Conservation (phyloP, 2,113 vertebrate genomes). For the Macaca fascicularis region T2T-MFA8v1.1 NC_088386.1:93672501-93673000, state of each 20-base stretch:
- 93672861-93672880: conserved; percentile 33
- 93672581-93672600: background rate
- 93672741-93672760: background rate
- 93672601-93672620: background rate
- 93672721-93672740: background rate
- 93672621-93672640: conserved; percentile 21
- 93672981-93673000: conserved; percentile 7
- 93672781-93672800: background rate
- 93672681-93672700: background rate
- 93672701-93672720: conserved; percentile 36
- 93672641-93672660: background rate
- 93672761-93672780: background rate
- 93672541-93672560: background rate
- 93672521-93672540: background rate
- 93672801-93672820: background rate
- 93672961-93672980: conserved; percentile 40
- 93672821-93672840: background rate
- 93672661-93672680: conserved; percentile 43
- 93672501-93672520: background rate
- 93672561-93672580: background rate
- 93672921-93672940: background rate
- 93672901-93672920: conserved; percentile 39
- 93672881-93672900: conserved; percentile 8
- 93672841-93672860: conserved; percentile 20
- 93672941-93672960: conserved; percentile 46